Evolutionary conservation across 2,888 invertebrate genomes (phyloP), one percentile per base, ranked within the genome.

Genomic region (Andrena minutula): DNA sequence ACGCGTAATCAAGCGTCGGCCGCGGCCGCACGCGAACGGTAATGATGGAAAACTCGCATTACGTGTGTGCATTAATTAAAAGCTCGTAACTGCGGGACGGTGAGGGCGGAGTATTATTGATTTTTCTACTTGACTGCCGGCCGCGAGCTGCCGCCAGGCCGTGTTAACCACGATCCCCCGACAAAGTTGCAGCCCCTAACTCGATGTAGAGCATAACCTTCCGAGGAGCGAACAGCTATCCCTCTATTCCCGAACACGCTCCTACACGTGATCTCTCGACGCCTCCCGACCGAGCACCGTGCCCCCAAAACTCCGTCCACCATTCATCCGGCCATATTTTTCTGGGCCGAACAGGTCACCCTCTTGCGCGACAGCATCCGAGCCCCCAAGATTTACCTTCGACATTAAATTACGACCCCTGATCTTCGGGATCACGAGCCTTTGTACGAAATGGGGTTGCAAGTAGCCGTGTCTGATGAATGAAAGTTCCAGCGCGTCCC

Each of bases 321-420:
- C 77, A 66, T 32, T 68, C 64, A n/a, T 75, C 75, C 83, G 80
- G 51, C 75, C 79, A 86, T 87, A 87, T 88, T 86, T 86, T 82
- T 79, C 73, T 77, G n/a, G 53, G 83, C 80, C 79, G 76, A 61
- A 76, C 71, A 70, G 77, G 66, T 70, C 79, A 79, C 82, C 72
- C 58, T 61, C 23, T 41, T 60, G 28, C 60, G 78, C 41, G 79
- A 79, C 86, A 68, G 81, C 69, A 69, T 81, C 75, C 77, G n/a
- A 85, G 71, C 82, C 70, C 16, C 56, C 63, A 78, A 84, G 86
- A 87, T 87, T 87, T 87, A 87, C 79, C 56, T 56, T 20, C n/a
- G 72, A 71, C 84, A 72, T 74, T 87, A 82, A 88, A 87, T 87
- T 87, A 88, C 86, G 76, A 69, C 77, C 80, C 74, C 66, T 85